Percentiles rank a stretch among this genome's conserved stretches.
Evolutionary conservation across 2,888 invertebrate genomes (phyloP).

Genomic region (Idaea biselata): DNA sequence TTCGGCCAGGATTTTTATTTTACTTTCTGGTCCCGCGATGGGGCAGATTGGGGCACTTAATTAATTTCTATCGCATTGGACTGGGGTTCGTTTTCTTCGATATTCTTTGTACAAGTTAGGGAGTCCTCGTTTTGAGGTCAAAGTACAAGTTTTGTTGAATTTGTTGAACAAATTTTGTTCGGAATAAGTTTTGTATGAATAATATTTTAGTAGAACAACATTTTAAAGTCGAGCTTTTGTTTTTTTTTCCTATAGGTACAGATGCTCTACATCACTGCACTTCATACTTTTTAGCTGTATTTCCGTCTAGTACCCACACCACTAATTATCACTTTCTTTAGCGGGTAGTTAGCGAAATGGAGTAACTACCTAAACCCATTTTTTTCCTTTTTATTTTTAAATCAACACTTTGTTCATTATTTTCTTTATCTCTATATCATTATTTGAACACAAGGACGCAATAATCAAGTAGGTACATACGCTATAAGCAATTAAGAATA

Average conservation of each 20-base stretch:
- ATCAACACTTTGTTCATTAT: too few species aligned
- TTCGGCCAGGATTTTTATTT: neutral
- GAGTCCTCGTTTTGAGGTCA: neutral
- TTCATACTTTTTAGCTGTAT: too few species aligned
- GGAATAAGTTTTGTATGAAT: neutral
- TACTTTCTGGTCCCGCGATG: conserved; percentile 6
- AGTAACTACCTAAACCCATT: too few species aligned
- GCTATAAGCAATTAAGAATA: too few species aligned
- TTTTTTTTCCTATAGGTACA: neutral
- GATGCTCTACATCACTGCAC: too few species aligned
- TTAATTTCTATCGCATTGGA: conserved; percentile 50
- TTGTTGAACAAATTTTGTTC: conserved; percentile 1
- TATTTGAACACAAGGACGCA: too few species aligned
- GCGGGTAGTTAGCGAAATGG: too few species aligned
- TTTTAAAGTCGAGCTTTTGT: neutral
- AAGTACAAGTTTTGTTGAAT: neutral
- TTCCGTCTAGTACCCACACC: too few species aligned
- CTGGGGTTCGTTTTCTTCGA: neutral
- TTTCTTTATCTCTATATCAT: too few species aligned
- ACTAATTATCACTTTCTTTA: too few species aligned
- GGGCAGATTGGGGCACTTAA: conserved; percentile 53
- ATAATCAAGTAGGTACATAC: too few species aligned
- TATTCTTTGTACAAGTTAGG: neutral
- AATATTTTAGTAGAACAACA: neutral
- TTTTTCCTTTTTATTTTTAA: too few species aligned